phyloP scores from a whole-genome alignment of 2,888 invertebrate genomes.

The Eubasilissa splendida region DNA sequence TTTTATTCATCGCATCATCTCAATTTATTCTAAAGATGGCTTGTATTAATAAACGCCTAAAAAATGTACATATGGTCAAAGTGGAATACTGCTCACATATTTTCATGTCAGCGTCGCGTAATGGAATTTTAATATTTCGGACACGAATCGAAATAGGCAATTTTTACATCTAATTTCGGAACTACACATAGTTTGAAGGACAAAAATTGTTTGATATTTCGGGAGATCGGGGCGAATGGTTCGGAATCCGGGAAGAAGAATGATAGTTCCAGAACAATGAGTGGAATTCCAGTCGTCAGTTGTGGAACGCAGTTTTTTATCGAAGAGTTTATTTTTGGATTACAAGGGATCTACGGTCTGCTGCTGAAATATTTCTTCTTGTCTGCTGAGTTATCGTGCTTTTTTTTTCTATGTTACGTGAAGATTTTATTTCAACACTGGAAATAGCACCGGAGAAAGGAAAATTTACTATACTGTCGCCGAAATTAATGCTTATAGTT shows the following conservation, averaged over 20 bases:
- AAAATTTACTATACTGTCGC: no score
- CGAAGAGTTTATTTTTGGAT: conserved; percentile 44
- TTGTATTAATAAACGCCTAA: background rate
- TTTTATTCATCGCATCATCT: no score
- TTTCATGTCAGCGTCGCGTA: background rate
- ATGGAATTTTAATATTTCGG: conserved; percentile 37
- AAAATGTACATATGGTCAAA: conserved; percentile 9
- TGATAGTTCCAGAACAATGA: conserved; percentile 54
- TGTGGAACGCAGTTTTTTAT: conserved; percentile 32
- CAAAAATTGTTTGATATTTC: conserved; percentile 19
- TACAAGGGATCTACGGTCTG: conserved; percentile 21
- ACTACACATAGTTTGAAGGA: background rate
- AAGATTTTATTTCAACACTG: no score
- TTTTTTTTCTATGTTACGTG: no score
- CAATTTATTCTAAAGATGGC: background rate
- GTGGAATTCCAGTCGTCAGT: conserved; percentile 44
- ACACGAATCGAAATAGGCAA: conserved; percentile 13
- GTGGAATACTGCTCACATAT: conserved; percentile 16
- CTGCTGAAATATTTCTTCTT: conserved; percentile 27
- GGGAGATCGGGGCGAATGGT: conserved; percentile 6
- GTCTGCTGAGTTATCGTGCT: conserved; percentile 19
- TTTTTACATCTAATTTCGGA: conserved; percentile 26
- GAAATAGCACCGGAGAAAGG: no score
- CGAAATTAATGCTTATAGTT: no score
- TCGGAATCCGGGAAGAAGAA: conserved; percentile 52